Base-by-base conservation (phyloP, 2,888 invertebrate genomes). In the Blera fallax region DNA sequence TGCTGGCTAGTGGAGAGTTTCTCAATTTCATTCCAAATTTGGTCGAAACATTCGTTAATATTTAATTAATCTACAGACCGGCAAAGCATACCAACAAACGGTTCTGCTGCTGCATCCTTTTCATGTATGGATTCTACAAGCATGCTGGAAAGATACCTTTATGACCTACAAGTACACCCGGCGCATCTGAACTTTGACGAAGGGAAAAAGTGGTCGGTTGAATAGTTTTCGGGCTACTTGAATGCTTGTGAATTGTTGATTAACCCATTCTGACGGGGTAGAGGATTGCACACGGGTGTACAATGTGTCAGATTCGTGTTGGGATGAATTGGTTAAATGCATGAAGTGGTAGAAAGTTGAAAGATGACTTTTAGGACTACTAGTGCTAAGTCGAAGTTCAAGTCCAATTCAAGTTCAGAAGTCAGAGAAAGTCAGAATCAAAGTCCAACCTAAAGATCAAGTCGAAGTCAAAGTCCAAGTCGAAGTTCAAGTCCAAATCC, bases 41-140 rank as follows among this genome's bases (percentile, higher is more conserved):
- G 78, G 67, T 54, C 67, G 48, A 60, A 11, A 48, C 18, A 73
- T 85, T 81, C 67, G 80, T 85, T 62, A 85, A 85, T 85, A 81
- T 81, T 85, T 85, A 85, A 85, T 81, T 81, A 85, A 85, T 72
- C 81, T 65, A 85, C 64, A 76, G 60, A 76, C 70, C 80, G 48
- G 65, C 24, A 60, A 50, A 80, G 65, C 58, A 74, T 70, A 67
- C 78, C 14, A 11, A 64, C 29, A 60, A 56, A 48, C 11, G 7
- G 45, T 24, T 29, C 40, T 50, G 48, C 40, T 69, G 76, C 43
- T 78, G 64, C 84, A 76, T 78, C 48, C 48, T 37, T 60, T 54
- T 40, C 37, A n/a, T n/a, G 45, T 62, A 67, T 48, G 45, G 60
- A 69, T 64, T 16, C 58, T 40, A 48, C 60, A 67, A 78, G 32